These are phyloP conservation scores for Dromococcyx pavoninus DNA, from an alignment of 2,797 vertebrate species.

Conservation along the genomic window DNA sequence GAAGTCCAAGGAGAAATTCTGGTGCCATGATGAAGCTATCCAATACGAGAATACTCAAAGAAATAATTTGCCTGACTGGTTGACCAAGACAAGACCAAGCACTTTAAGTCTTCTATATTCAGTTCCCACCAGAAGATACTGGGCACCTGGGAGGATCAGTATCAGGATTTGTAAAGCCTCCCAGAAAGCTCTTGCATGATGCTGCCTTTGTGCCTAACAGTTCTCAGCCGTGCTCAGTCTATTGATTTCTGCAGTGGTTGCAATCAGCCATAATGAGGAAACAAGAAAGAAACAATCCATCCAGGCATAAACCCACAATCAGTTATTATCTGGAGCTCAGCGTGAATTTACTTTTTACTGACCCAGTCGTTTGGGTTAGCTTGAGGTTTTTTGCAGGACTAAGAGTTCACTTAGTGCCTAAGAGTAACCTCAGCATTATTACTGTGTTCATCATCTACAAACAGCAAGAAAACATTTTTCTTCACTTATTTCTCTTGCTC, in stretches of 20 bases:
- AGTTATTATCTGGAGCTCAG: conserved; percentile 32
- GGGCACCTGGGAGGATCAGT: neutral
- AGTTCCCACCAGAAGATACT: neutral
- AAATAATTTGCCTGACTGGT: neutral
- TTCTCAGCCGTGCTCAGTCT: conserved; percentile 9
- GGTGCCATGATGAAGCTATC: fast-evolving
- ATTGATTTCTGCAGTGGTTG: conserved; percentile 56
- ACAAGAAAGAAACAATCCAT: conserved; percentile 45
- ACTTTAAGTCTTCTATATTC: fast-evolving
- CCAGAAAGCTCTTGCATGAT: conserved; percentile 22
- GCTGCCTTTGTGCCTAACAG: conserved; percentile 18
- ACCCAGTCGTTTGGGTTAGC: conserved; percentile 7
- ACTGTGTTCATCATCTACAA: conserved; percentile 30
- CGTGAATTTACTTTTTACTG: conserved; percentile 69
- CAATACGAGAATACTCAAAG: neutral
- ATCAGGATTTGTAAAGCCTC: conserved; percentile 52
- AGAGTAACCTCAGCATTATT: conserved; percentile 13
- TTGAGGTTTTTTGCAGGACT: neutral
- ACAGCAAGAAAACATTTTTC: neutral
- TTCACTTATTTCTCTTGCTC: neutral
- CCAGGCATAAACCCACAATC: conserved; percentile 46
- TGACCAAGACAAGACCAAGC: neutral
- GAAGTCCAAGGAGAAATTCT: neutral
- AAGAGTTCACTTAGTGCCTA: neutral
- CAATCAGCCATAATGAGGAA: conserved; percentile 62